Conservation (phyloP, 23 tunicate genomes). For the Corella eumyota region DNA sequence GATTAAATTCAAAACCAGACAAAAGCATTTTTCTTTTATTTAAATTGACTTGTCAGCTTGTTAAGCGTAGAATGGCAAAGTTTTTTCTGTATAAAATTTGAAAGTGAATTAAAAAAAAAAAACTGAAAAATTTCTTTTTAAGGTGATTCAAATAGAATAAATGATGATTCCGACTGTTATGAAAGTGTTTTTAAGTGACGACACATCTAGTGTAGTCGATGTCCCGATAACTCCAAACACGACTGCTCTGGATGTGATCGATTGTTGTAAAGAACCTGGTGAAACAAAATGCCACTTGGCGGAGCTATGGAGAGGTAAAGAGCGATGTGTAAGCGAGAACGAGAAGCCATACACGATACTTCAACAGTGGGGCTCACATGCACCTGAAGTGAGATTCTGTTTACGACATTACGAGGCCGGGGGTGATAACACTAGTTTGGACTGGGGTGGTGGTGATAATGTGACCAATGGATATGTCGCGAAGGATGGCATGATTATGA, state of each 20-base stretch:
- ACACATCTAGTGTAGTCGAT: constrained; percentile 52
- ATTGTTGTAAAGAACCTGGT: constrained; percentile 90
- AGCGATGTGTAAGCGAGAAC: constrained; percentile 55
- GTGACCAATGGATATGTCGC: constrained; percentile 10
- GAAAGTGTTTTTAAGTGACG: constrained; percentile 68
- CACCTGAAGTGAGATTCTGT: constrained; percentile 78
- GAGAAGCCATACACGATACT: constrained; percentile 86
- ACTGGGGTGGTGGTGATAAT: constrained; percentile 29
- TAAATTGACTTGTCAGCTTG: too few species aligned
- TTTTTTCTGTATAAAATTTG: too few species aligned
- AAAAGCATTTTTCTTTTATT: too few species aligned
- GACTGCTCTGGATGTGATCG: constrained; percentile 79
- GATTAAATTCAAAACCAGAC: too few species aligned
- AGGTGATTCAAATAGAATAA: constrained; percentile 12
- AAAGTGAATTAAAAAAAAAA: too few species aligned
- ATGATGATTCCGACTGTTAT: constrained; percentile 85
- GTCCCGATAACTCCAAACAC: constrained; percentile 95
- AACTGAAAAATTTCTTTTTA: too few species aligned
- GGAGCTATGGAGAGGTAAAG: constrained; percentile 84
- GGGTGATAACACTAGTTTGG: not conserved
- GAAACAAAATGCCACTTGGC: constrained; percentile 66
- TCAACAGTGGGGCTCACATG: constrained; percentile 94
- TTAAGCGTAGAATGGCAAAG: too few species aligned
- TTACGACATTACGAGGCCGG: constrained; percentile 38
- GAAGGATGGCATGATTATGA: constrained; percentile 22